phyloP scores from a whole-genome alignment of 2,797 vertebrate species.

The Gallinago stenura region DNA sequence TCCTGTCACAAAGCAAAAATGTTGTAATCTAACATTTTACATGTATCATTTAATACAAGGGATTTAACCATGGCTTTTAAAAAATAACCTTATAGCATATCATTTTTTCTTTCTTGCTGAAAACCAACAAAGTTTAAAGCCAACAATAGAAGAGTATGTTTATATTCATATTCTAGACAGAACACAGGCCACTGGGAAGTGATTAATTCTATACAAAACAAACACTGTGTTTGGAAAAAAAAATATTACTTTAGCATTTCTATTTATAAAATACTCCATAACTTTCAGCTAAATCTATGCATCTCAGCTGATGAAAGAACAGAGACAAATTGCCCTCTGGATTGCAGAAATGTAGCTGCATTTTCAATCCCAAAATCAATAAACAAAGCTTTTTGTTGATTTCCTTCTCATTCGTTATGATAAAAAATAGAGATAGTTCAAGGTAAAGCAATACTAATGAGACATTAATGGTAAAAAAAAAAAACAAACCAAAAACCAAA shows the following conservation, averaged over 20 bases:
- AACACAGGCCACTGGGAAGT: background rate
- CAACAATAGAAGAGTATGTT: background rate
- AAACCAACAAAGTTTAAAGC: background rate
- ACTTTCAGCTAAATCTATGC: background rate
- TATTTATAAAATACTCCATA: background rate
- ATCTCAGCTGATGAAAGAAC: background rate
- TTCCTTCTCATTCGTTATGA: background rate
- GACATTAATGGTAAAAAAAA: background rate
- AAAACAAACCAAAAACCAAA: background rate
- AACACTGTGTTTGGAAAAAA: background rate
- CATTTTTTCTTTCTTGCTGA: background rate
- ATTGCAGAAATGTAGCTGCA: background rate
- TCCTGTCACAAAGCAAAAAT: background rate
- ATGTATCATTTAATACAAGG: background rate
- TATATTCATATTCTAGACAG: background rate
- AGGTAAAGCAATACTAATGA: background rate
- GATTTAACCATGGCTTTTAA: background rate
- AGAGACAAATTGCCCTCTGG: background rate
- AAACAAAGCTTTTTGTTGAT: background rate
- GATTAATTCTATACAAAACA: background rate
- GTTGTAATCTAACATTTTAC: background rate
- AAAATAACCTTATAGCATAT: background rate
- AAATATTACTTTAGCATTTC: background rate
- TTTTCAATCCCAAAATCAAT: slow-evolving; percentile 10
- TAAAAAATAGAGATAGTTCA: background rate